Percentiles rank a stretch among this genome's conserved stretches.
phyloP scores from a whole-genome alignment of 2,888 invertebrate genomes.

The Ephialtes manifestator region DNA sequence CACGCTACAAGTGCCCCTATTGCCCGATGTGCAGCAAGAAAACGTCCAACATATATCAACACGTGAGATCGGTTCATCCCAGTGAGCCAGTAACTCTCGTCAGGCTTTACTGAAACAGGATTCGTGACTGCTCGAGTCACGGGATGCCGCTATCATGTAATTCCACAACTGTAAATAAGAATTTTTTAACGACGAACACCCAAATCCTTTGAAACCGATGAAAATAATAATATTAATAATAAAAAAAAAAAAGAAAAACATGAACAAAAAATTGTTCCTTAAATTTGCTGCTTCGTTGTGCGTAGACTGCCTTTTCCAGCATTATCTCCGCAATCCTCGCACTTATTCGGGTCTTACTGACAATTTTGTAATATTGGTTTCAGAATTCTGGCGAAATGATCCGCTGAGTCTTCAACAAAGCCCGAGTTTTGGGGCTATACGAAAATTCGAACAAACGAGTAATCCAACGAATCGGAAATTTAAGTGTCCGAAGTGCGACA shows the following conservation, averaged over 20 bases:
- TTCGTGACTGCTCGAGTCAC: constrained; percentile 1
- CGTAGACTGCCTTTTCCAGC: constrained; percentile 11
- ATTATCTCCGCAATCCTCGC: neutral
- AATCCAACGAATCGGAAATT: constrained; percentile 64
- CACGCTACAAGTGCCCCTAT: constrained; percentile 84
- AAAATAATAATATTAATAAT: constrained; percentile 41
- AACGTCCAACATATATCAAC: constrained; percentile 83
- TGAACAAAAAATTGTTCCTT: constrained; percentile 11
- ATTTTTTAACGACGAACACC: constrained; percentile 36
- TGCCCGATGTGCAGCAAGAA: constrained; percentile 82
- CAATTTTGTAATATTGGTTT: constrained; percentile 70
- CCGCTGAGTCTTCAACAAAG: constrained; percentile 38
- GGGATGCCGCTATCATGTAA: constrained; percentile 25
- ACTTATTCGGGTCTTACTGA: constrained; percentile 10
- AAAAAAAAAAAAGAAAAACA: constrained; percentile 15
- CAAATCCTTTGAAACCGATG: constrained; percentile 13
- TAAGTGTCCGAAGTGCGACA: constrained; percentile 81
- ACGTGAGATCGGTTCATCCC: constrained; percentile 82
- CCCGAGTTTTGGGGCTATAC: constrained; percentile 11
- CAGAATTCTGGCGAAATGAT: constrained; percentile 72
- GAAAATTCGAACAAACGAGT: constrained; percentile 50
- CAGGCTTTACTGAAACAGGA: constrained; percentile 79
- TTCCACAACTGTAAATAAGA: constrained; percentile 57
- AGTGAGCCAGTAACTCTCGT: constrained; percentile 79
- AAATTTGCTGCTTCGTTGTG: constrained; percentile 37